Evolutionary conservation across 2,888 invertebrate genomes (phyloP), one percentile per base, ranked within the genome.

Genomic region (Polietes domitor): DNA sequence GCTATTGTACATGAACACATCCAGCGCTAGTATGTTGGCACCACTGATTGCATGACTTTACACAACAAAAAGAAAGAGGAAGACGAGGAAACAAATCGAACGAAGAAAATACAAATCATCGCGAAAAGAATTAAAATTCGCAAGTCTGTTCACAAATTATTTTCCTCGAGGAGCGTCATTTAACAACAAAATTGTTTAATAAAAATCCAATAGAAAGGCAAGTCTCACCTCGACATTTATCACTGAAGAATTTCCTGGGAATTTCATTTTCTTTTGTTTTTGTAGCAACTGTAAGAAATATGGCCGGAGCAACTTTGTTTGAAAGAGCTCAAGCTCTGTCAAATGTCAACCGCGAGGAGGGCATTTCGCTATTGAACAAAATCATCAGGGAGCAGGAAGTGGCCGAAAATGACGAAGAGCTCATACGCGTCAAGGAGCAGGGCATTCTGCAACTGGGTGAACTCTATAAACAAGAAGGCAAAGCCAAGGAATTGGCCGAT

Each of bases 391-490:
- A 96, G 90, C 95, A 95, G 89, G 96, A 96, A 88, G 93, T 95
- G 75, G 94, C 95, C 88, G 96, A 96, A 89, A 96, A 96, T 91
- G 96, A 98, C 92, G 98, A 98, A 91, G 98, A 98, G 91, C 96
- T 96, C 88, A 97, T 98, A 91, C 96, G 96, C 88, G 95, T 95
- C 84, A 98, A 98, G 92, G 99, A 99, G 92, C 97, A 97, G 91
- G 97, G 97, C 78, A 98, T 99, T 88, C 94, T 98, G 88, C 97
- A 98, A 90, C 94, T 99, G 87, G 98, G 98, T 72, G 96, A 96
- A 91, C 95, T 97, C 85, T 96, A 98, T 92, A 97, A 98, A 93
- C 96, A 97, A 90, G 97, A 97, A 92, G 97, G 97, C 91, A 97
- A 98, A 93, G 98, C 98, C 86, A 97, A 97, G 93, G 97, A 97